phyloP scores from a whole-genome alignment of 92 coral and sea anemone genomes.

The Paragorgia papillata region DNA sequence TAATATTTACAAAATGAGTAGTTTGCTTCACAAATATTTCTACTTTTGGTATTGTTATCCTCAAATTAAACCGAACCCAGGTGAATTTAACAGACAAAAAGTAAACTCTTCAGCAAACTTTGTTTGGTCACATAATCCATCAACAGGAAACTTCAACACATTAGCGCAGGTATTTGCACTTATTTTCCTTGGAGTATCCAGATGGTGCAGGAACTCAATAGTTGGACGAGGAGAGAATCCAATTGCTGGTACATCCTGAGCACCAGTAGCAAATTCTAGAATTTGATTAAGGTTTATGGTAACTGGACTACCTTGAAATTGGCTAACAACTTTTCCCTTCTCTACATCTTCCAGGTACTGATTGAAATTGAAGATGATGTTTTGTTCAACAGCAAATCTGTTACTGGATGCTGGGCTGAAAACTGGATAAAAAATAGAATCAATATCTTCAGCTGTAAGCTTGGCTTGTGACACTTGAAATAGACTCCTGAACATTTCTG shows the following conservation, averaged over 20 bases:
- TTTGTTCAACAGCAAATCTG: conserved; percentile 4
- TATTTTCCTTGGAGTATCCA: conserved; percentile 12
- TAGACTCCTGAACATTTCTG: conserved; percentile 5
- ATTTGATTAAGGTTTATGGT: conserved; percentile 6
- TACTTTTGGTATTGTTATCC: too few species aligned
- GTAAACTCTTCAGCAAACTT: too few species aligned
- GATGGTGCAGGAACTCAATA: conserved; percentile 5
- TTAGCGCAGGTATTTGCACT: conserved; percentile 27
- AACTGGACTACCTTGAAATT: background rate
- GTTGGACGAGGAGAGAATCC: conserved; percentile 3
- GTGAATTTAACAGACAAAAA: too few species aligned
- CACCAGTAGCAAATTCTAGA: conserved; percentile 23
- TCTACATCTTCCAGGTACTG: conserved; percentile 33
- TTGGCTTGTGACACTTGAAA: conserved; percentile 1
- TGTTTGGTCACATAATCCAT: too few species aligned
- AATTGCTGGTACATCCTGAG: conserved; percentile 14
- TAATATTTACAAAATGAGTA: too few species aligned
- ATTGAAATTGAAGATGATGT: conserved; percentile 15
- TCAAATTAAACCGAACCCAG: too few species aligned
- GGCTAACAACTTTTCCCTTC: conserved; percentile 3
- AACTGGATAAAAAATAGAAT: conserved; percentile 1
- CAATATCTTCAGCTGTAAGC: conserved; percentile 24
- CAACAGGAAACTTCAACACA: conserved; percentile 23
- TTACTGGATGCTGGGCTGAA: conserved; percentile 6
- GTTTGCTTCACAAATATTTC: too few species aligned